These are phyloP conservation scores for Gambusia holbrooki DNA, from an alignment of 2,113 vertebrate species.

Conservation along the genomic window DNA sequence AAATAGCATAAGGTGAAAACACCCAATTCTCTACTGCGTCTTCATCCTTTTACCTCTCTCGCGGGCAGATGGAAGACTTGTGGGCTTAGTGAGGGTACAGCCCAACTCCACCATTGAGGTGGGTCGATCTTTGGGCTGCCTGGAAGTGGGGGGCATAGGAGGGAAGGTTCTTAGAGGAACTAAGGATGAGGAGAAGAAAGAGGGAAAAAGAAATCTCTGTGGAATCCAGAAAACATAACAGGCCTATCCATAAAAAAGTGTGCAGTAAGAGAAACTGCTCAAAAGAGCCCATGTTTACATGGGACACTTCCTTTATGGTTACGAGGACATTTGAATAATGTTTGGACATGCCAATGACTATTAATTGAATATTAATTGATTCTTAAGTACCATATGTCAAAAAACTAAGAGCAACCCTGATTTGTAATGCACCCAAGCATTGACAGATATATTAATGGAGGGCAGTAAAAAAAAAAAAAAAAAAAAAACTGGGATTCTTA, in stretches of 20 bases:
- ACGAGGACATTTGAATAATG: too few species aligned
- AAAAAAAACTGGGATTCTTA: neutral
- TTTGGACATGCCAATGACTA: neutral
- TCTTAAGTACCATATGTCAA: neutral
- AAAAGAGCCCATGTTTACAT: neutral
- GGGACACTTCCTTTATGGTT: too few species aligned
- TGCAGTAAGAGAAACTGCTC: too few species aligned
- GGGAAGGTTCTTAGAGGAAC: constrained; percentile 37
- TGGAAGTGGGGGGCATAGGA: constrained; percentile 30
- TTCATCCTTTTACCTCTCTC: constrained; percentile 74
- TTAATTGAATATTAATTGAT: neutral
- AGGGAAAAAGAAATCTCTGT: constrained; percentile 34
- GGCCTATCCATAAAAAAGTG: constrained; percentile 27
- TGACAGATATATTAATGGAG: too few species aligned
- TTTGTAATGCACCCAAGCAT: neutral
- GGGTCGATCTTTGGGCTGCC: constrained; percentile 39
- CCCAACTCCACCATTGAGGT: constrained; percentile 42
- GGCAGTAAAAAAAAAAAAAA: neutral
- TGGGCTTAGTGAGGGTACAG: constrained; percentile 67
- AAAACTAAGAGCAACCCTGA: neutral
- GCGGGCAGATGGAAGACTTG: constrained; percentile 75
- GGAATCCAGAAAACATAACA: constrained; percentile 15
- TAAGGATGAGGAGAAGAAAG: constrained; percentile 42
- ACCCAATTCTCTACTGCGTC: neutral
- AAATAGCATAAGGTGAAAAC: constrained; percentile 1